Conservation (phyloP, 2,797 vertebrate species). For the Neoniphon sammara region DNA sequence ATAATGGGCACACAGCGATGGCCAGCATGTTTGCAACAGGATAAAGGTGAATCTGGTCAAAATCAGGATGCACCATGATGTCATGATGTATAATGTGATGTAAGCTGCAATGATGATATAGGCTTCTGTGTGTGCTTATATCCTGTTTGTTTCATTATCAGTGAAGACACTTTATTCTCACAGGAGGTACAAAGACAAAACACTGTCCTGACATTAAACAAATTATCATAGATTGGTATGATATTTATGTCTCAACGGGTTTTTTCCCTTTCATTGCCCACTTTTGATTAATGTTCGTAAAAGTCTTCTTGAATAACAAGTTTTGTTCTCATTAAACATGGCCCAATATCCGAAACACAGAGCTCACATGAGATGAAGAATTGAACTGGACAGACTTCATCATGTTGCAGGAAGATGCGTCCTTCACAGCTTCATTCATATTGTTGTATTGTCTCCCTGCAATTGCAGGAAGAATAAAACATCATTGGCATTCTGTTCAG, state of each 20-base stretch:
- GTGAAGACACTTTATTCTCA: slow-evolving; percentile 2
- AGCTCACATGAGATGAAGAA: slow-evolving; percentile 29
- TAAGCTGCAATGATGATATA: slow-evolving; percentile 49
- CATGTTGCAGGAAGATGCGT: slow-evolving; percentile 50
- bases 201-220: neutral
- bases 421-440: slow-evolving; percentile 59
- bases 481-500: slow-evolving; percentile 78
- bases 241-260: neutral
- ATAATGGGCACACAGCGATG: slow-evolving; percentile 66
- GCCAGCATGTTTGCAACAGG: slow-evolving; percentile 70
- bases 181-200: slow-evolving; percentile 6
- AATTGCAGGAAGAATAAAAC: slow-evolving; percentile 65
- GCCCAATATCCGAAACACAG: slow-evolving; percentile 7
- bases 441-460: slow-evolving; percentile 49
- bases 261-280: too few relatives aligned
- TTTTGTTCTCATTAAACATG: slow-evolving; percentile 30
- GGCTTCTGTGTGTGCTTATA: slow-evolving; percentile 22
- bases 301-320: slow-evolving; percentile 31
- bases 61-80: slow-evolving; percentile 51
- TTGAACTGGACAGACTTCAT: slow-evolving; percentile 26
- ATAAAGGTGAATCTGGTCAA: slow-evolving; percentile 74
- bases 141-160: slow-evolving; percentile 46
- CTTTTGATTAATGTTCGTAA: neutral
- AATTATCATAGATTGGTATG: neutral
- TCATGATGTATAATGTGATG: slow-evolving; percentile 63